These are phyloP conservation scores for Chalcis sispes DNA, from an alignment of 2,888 invertebrate genomes.

Conservation along the genomic window DNA sequence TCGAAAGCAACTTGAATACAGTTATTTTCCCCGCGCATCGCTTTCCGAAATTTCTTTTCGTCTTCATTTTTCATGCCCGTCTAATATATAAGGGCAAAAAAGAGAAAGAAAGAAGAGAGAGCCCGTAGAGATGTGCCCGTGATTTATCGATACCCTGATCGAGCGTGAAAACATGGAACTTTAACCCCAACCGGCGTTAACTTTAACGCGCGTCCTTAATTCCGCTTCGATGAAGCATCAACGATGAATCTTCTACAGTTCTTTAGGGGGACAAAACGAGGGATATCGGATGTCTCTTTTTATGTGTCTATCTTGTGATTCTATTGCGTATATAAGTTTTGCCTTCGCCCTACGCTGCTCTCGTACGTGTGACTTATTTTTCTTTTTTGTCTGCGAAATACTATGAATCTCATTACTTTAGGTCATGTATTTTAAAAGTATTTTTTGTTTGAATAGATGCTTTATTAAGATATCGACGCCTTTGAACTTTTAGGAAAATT, in stretches of 20 bases:
- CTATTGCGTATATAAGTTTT: constrained; percentile 4
- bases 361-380: neutral
- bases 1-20: too few species aligned
- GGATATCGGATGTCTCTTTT: constrained; percentile 46
- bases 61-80: constrained; percentile 31
- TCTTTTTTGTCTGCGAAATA: neutral
- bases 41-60: constrained; percentile 36
- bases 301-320: neutral
- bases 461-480: too few species aligned
- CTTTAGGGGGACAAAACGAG: constrained; percentile 53
- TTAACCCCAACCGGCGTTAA: constrained; percentile 52
- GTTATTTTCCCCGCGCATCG: neutral
- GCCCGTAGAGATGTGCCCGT: constrained; percentile 37
- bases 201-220: constrained; percentile 62
- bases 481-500: too few species aligned
- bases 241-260: too few species aligned
- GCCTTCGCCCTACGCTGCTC: neutral
- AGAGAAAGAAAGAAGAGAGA: too few species aligned
- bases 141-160: constrained; percentile 61
- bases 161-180: constrained; percentile 62
- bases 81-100: neutral
- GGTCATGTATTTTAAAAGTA: too few species aligned
- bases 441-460: too few species aligned
- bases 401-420: too few species aligned
- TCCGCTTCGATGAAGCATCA: constrained; percentile 59